Base-by-base conservation (phyloP, 2,888 invertebrate species). In the Anarsia innoxiella region DNA sequence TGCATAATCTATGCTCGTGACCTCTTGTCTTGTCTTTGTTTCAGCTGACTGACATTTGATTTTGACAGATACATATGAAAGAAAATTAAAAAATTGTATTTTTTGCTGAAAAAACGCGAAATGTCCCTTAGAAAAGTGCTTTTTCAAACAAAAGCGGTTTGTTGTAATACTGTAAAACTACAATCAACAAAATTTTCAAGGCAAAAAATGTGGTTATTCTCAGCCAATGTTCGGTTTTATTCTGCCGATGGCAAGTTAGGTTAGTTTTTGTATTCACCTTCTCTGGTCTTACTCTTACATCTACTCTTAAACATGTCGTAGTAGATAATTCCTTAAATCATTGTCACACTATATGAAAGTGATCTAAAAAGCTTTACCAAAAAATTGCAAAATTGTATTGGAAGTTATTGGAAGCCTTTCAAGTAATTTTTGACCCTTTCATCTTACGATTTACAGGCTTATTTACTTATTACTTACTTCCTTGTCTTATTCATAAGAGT, bases 101-200 rank as follows among this genome's bases (percentile, higher is more conserved):
- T n/a, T n/a, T n/a, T n/a, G n/a, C n/a, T n/a, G n/a, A n/a, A n/a
- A n/a, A n/a, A n/a, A n/a, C n/a, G n/a, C n/a, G 63, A 48, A 61
- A 84, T 84, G 84, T 74, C 77, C 59, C 59, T 83, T 23, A 70
- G 72, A 61, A 83, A 79, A 72, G 65, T 69, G 49, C 55, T 80
- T 48, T 71, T 63, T 54, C 51, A 79, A 48, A 66, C 76, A 37
- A 73, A 64, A 63, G 59, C 66, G 33, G 55, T 66, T 33, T 79
- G 66, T 56, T 69, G 66, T 59, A 73, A 65, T 49, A 56, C 63
- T 35, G 42, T 60, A 29, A 70, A 65, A 45, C 45, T 74, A 32
- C 72, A 73, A 48, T 51, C 61, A 23, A 60, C 59, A 45, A 75
- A 63, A 53, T 55, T 63, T 48, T 51, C 66, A 31, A 64, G 61